Base-by-base conservation (phyloP, 2,888 invertebrate genomes). In the Creontiades dilutus region DNA sequence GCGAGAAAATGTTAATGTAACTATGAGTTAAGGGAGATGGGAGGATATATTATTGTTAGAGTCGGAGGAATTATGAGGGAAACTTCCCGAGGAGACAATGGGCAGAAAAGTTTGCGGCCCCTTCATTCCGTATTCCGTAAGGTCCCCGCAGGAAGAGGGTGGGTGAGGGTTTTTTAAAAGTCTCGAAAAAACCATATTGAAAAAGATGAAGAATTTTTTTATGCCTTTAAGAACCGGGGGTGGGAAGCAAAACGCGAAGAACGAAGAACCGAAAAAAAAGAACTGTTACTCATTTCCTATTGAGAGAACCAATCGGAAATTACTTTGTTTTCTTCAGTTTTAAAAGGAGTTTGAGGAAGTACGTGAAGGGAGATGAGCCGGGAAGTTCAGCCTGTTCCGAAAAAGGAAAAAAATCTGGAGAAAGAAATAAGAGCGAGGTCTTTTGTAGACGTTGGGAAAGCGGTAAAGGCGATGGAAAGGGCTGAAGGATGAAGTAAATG, bases 51-150 rank as follows among this genome's bases (percentile, higher is more conserved):
- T 88, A 78, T 80, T 28, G 78, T 78, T 78, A 88, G 88, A 88
- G 88, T 28, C 78, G 88, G 86, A 76, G 52, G 27, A 78, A 78
- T 78, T 88, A 88, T 88, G 88, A 88, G 88, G 37, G 27, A 78
- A 88, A 88, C 52, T 88, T 88, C 27, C 5, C 55, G 68, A 9
- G 78, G 88, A 80, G 88, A 88, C 88, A 88, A 88, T 88, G 80
- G 88, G 80, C 88, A 88, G 52, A 55, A 88, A 80, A 88, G 78
- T 88, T 80, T 46, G n/a, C 47, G 47, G 37, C 19, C 86, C 46
- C 75, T 88, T 88, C 88, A 88, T 88, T 88, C 80, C 68, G 88
- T 88, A 88, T 88, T 88, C 88, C 88, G 48, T 88, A 88, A 78
- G 88, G 88, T 55, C 52, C 14, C n/a, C 78, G 57, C 85, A 85